phyloP scores from a whole-genome alignment of 2,888 invertebrate genomes.

The Agonum fuliginosum region DNA sequence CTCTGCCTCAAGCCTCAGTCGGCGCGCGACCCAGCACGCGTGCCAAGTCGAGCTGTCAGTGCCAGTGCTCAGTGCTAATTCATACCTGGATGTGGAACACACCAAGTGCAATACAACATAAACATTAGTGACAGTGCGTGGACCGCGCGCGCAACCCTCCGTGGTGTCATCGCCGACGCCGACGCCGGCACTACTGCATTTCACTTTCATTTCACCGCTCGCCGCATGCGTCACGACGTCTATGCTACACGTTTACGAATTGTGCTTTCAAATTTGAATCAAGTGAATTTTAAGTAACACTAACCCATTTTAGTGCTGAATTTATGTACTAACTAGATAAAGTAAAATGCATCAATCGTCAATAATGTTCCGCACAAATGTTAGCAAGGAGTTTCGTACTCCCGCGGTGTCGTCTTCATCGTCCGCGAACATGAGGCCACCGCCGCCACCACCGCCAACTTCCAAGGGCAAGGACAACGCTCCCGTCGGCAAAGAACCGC shows the following conservation, averaged over 20 bases:
- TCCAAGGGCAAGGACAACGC: slow-evolving; percentile 29
- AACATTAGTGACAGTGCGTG: slow-evolving; percentile 1
- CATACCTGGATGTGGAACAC: neutral
- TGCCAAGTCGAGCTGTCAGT: neutral
- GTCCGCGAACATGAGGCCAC: slow-evolving; percentile 77
- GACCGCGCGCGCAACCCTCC: slow-evolving; percentile 29
- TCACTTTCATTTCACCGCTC: slow-evolving; percentile 70
- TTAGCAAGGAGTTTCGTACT: slow-evolving; percentile 62
- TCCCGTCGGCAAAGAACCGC: slow-evolving; percentile 17
- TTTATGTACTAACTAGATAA: neutral
- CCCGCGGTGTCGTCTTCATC: slow-evolving; percentile 61
- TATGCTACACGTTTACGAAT: no score
- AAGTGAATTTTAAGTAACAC: no score
- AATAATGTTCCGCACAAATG: slow-evolving; percentile 41
- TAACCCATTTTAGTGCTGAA: no score
- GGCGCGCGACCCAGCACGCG: slow-evolving; percentile 23
- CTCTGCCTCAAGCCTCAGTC: no score
- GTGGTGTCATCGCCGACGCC: no score
- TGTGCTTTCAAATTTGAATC: no score
- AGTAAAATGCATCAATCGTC: neutral
- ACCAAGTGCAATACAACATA: neutral
- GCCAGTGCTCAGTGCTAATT: neutral
- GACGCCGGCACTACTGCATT: no score
- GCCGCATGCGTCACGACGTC: neutral
- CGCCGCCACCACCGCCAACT: slow-evolving; percentile 73